Evolutionary conservation across 2,113 vertebrate species (phyloP), one percentile per base, ranked within the genome.

Genomic region (Agapornis roseicollis): DNA sequence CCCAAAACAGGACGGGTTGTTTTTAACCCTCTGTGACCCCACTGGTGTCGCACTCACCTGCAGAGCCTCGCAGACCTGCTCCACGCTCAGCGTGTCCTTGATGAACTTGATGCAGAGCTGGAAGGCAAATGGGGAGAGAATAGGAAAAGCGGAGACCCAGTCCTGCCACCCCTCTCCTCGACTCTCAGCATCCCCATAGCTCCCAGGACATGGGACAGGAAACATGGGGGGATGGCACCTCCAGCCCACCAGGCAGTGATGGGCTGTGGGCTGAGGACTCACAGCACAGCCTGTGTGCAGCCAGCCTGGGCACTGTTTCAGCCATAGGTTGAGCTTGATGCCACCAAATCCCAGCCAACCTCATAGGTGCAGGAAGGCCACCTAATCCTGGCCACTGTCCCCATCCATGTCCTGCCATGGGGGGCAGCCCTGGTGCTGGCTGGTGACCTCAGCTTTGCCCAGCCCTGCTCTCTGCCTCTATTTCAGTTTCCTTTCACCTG

Each of bases 61-160:
- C 92, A 98, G 90, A 10, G 98, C 98, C 93, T 98, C 98, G 3
- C 98, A 98, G 90, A 97, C 98, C 81, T 98, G 94, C 35, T 98
- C 98, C 93, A 98, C 97, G 0, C 94, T 98, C 84, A 98, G 92
- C 0, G 97, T 97, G 49, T 97, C 97, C 81, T 93, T 96, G 97
- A 98, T 97, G 95, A 98, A 98, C 73, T 97, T 94, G 73, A 98
- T 77, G 4, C 98, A 98, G 53, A 98, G 93, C 98, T 98, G 90
- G 29, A 91, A 97, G 78, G 10, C 53, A 92, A 46, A 92, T 0
- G 7, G 39, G 28, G 39, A 64, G 23, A 68, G 22, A 37, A 11
- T 46, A 25, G 3, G 17, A 24, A 81, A 35, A 85, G 65, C 0
- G 0, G 10, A 8, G 4, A 44, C 33, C 44, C 29, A 69, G 29